Base-by-base conservation (phyloP, 2,113 vertebrate genomes). In the Channa argus region DNA sequence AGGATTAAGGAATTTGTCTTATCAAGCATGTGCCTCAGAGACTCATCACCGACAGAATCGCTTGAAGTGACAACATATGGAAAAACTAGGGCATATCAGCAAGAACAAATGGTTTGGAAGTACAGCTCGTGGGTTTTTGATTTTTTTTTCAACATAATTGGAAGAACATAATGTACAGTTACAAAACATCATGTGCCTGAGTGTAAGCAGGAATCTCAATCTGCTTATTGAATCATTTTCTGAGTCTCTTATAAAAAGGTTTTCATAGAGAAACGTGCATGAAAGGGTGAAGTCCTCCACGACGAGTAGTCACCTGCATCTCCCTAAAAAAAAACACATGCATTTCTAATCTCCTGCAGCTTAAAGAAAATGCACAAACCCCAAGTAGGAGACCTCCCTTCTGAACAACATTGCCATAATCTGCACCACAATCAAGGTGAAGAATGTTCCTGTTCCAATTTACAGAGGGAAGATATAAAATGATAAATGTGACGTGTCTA, bases 1-100 rank as follows among this genome's bases (percentile, higher is more conserved):
- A 92, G 88, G 90, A 90, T 92, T 91, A 87, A 81, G 82, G 85
- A 90, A 89, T 91, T 84, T 83, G 83, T 82, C 83, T 88, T 84
- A 89, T 92, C 93, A 92, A 83, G 87, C 64, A 84, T 64, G 68
- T 39, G 46, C 66, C 80, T 72, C 77, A 77, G 84, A 88, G 54
- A 84, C 71, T 67, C 37, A 55, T 65, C 83, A 86, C 79, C 49
- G 58, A 54, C 77, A 71, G 72, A 80, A 71, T 84, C 50, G 52
- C 80, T 80, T 44, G 45, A 72, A 80, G 79, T 74, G 9, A 63
- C 56, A 71, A 38, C 86, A 80, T 74, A 79, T 79, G 73, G 72
- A 84, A 79, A 24, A 89, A 85, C 54, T 71, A 46, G 79, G 71
- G 38, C 77, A 74, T 49, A 77, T 80, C 79, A 50, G 53, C 51